Evolutionary conservation across 1,140 invertebrate genomes (phyloP).

Genomic region (Hyles vespertilio): DNA sequence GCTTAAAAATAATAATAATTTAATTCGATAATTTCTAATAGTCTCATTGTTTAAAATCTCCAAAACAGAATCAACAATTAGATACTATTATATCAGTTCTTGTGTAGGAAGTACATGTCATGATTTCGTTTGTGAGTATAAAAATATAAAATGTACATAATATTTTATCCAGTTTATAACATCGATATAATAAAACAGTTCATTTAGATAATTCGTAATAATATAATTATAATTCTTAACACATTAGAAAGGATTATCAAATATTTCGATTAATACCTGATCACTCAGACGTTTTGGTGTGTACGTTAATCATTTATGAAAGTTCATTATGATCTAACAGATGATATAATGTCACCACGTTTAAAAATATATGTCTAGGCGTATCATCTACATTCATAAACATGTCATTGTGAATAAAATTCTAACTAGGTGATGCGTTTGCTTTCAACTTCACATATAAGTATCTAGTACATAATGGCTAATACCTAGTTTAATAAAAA

Average conservation of each 20-base stretch:
- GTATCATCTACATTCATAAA: constrained; percentile 41
- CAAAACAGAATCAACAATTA: constrained; percentile 35
- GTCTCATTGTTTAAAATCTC: constrained; percentile 50
- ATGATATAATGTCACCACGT: constrained; percentile 22
- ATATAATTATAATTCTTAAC: constrained; percentile 4
- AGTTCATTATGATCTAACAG: constrained; percentile 40
- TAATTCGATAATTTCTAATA: constrained; percentile 62
- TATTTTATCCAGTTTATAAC: constrained; percentile 39
- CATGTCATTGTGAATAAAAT: constrained; percentile 37
- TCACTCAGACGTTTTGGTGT: constrained; percentile 2
- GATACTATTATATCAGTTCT: constrained; percentile 39
- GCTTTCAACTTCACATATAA: constrained; percentile 36
- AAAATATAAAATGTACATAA: constrained; percentile 50
- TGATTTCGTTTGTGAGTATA: constrained; percentile 44
- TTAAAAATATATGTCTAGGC: constrained; percentile 14
- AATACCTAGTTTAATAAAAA: constrained; percentile 48
- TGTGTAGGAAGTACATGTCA: constrained; percentile 43
- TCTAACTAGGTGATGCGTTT: constrained; percentile 41
- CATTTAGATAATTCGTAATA: constrained; percentile 11
- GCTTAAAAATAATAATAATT: constrained; percentile 68
- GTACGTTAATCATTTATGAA: constrained; percentile 27
- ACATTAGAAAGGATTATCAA: constrained; percentile 6
- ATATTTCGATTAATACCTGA: constrained; percentile 1
- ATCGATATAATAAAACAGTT: constrained; percentile 28
- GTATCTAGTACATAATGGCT: constrained; percentile 40